A percentile compares a stretch with the other conserved stretches of the same genome.
These are phyloP conservation scores for Naso thynnoides DNA, from an alignment of 2,797 vertebrate genomes.

Conservation along the genomic window DNA sequence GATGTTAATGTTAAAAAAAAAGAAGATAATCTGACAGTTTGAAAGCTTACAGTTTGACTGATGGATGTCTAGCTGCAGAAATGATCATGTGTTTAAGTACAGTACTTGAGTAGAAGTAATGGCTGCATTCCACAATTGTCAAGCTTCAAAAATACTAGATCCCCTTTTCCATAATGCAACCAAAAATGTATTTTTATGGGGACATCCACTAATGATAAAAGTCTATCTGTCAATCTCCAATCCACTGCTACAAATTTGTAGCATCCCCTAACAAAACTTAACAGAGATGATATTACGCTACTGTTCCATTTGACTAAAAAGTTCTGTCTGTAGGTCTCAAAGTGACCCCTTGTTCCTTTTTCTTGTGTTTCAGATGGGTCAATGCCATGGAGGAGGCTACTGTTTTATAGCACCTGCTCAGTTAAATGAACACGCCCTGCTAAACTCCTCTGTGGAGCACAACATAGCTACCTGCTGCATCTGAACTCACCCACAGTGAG, in stretches of 20 bases:
- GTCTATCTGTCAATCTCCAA: too few relatives aligned
- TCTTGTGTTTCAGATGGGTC: constrained; percentile 90
- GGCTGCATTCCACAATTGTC: too few relatives aligned
- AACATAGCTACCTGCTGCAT: constrained; percentile 70
- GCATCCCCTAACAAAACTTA: not conserved
- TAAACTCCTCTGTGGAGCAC: constrained; percentile 51
- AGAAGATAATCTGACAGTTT: too few relatives aligned
- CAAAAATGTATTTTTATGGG: not conserved
- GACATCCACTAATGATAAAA: not conserved
- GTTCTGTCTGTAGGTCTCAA: not conserved
- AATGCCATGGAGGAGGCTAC: constrained; percentile 96
- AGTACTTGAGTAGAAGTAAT: not conserved
- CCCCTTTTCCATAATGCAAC: not conserved
- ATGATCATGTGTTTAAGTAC: not conserved
- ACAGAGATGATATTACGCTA: not conserved
- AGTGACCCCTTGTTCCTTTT: not conserved
- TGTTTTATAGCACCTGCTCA: constrained; percentile 91
- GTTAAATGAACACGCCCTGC: constrained; percentile 41
- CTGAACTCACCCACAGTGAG: constrained; percentile 32
- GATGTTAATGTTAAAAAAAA: too few relatives aligned
- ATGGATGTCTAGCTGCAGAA: too few relatives aligned
- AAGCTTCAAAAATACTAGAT: not conserved
- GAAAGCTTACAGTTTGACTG: too few relatives aligned
- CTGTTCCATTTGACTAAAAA: not conserved
- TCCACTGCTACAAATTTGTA: not conserved